Base-by-base conservation (phyloP, 2,113 vertebrate species). In the Bubo blakistoni region DNA sequence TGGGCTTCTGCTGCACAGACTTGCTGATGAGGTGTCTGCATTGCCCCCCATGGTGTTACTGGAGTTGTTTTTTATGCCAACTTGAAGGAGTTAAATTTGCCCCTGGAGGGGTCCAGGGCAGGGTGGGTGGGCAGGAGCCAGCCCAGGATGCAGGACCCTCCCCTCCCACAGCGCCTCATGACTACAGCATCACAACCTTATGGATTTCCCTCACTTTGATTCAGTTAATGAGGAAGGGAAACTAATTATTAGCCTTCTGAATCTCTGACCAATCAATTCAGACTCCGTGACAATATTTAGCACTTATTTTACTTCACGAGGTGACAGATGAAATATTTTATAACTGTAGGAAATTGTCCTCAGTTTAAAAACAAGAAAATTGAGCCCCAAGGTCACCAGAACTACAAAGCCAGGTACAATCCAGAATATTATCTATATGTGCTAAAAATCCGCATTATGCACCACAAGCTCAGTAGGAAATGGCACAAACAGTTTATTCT, bases 201-300 rank as follows among this genome's bases (percentile, higher is more conserved):
- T 29, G 82, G 73, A n/a, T 61, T 62, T 69, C 49, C 88, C 66
- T 81, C 3, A 2, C 13, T 69, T 6, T 7, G 29, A 40, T 34
- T 51, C 25, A 0, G 51, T 55, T 66, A 16, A 66, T 3, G 26
- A 94, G 47, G 59, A 78, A 87, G 20, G 63, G 63, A 91, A 38
- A 36, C 38, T 46, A 51, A 93, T 93, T 51, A 87, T 36, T 76
- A 76, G 66, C 62, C 58, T 21, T 49, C 67, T 88, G 90, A 20
- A 66, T 67, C 94, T 95, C 96, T 92, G 92, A 81, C 94, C 88
- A 86, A 88, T 84, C 88, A 44, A 81, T 95, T 86, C 32, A 0
- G 4, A 16, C 59, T 78, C 88, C 2, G 1, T 96, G 90, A 63
- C 65, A 44, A 63, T 52, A 51, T 55, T 59, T 57, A 54, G 49